Conservation (phyloP, 2,888 invertebrate species). For the Cylindroiulus punctatus region DNA sequence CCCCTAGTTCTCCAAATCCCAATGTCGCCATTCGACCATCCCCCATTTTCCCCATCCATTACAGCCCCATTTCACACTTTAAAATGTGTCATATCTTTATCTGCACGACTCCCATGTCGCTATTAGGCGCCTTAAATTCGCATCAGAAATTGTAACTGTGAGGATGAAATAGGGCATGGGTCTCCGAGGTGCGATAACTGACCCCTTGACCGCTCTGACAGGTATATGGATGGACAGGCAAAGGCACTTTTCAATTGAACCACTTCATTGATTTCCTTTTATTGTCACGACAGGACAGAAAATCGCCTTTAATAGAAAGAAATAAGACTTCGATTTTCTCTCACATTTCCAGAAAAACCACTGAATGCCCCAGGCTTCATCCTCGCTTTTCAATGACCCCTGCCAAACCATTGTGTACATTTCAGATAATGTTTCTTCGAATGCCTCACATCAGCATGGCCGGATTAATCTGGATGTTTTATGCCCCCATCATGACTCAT, state of each 20-base stretch:
- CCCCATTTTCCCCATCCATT: background rate
- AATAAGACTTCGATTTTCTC: constrained; percentile 45
- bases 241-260: background rate
- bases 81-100: constrained; percentile 43
- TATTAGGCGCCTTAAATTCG: background rate
- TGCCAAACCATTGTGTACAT: background rate
- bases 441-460: constrained; percentile 15
- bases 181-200: constrained; percentile 40
- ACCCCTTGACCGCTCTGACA: constrained; percentile 28
- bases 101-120: constrained; percentile 4
- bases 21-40: background rate
- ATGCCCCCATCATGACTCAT: constrained; percentile 43
- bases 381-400: background rate
- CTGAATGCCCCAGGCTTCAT: background rate
- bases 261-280: constrained; percentile 40
- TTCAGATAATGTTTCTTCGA: background rate
- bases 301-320: constrained; percentile 16
- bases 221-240: constrained; percentile 16
- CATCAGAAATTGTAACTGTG: no score
- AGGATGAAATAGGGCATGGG: background rate
- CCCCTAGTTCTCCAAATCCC: background rate
- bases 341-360: constrained; percentile 37
- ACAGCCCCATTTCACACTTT: constrained; percentile 25
- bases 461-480: constrained; percentile 37
- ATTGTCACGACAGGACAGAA: background rate